Base-by-base conservation (phyloP, 2,797 vertebrate genomes). In the Amphiprion clarkii region DNA sequence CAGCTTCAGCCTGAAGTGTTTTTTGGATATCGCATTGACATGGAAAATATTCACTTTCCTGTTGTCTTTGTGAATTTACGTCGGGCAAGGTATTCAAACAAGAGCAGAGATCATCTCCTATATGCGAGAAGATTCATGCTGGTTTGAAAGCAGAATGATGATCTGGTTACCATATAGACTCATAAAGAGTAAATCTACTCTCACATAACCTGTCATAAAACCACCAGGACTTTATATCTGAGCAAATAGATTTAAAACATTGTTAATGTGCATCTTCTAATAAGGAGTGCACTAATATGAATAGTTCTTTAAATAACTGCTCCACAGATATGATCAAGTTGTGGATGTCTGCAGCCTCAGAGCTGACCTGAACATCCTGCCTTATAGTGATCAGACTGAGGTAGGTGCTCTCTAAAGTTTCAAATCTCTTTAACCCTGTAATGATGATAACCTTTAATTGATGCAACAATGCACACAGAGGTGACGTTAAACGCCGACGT, bases 361-460 rank as follows among this genome's bases (percentile, higher is more conserved):
- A 63, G 71, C 93, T 27, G 94, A 96, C 76, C 82, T 96, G 71
- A 79, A 86, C n/a, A 94, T 91, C 68, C 90, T 96, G 51, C 95
- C 95, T 6, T 88, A 90, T 1, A 94, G 95, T 60, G 96, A 96
- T 78, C 86, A 93, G 81, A 96, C 96, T 0, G 95, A 96, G 93
- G 95, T 96, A 82, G 82, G 88, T 31, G 44, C 36, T 68, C 44
- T 46, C 44, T 19, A 17, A 5, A 46, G 14, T 11, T 11, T 21
- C 10, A n/a, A 9, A 33, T 8, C 29, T 9, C 2, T 9, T 31
- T 46, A 36, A 27, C 27, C 4, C 27, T 27, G 27, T 27, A 27
- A 27, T 27, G 27, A 27, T 9, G 2, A 36, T 9, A 36, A 36
- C 33, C 33, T 6, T 10, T 8, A 36, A 36, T 36, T 36, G 33